A percentile compares a stretch with the other conserved stretches of the same genome.
These are phyloP conservation scores for Rhombomys opimus DNA, from an alignment of 2,113 vertebrate species.

Conservation along the genomic window DNA sequence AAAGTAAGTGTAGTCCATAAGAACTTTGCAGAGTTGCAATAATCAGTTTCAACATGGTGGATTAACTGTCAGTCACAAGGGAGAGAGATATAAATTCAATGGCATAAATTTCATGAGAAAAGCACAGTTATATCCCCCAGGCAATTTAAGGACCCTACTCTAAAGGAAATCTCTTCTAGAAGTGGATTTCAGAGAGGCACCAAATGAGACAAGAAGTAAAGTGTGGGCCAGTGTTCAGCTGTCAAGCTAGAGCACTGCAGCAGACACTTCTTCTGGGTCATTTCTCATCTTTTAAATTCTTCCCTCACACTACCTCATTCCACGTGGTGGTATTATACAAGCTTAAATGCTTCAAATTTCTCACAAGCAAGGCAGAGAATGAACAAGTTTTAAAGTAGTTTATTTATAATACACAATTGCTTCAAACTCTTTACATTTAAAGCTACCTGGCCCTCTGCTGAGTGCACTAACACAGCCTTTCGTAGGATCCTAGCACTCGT, in stretches of 20 bases:
- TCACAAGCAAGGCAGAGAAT: neutral
- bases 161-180: neutral
- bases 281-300: neutral
- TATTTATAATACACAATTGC: neutral
- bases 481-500: neutral
- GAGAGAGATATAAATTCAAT: neutral
- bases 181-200: neutral
- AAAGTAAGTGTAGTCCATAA: neutral
- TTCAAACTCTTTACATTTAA: neutral
- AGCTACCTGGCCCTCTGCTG: neutral
- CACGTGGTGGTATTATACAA: neutral
- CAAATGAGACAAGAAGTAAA: neutral
- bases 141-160: neutral
- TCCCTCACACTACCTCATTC: neutral
- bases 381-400: neutral
- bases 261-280: neutral
- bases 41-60: neutral
- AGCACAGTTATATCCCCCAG: neutral
- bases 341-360: neutral
- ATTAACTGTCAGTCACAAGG: neutral
- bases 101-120: constrained; percentile 12
- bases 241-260: neutral
- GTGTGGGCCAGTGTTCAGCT: neutral
- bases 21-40: neutral
- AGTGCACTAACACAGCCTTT: neutral